Evolutionary conservation across 2,888 invertebrate genomes (phyloP), one percentile per base, ranked within the genome.

Genomic region (Cabera pusaria): DNA sequence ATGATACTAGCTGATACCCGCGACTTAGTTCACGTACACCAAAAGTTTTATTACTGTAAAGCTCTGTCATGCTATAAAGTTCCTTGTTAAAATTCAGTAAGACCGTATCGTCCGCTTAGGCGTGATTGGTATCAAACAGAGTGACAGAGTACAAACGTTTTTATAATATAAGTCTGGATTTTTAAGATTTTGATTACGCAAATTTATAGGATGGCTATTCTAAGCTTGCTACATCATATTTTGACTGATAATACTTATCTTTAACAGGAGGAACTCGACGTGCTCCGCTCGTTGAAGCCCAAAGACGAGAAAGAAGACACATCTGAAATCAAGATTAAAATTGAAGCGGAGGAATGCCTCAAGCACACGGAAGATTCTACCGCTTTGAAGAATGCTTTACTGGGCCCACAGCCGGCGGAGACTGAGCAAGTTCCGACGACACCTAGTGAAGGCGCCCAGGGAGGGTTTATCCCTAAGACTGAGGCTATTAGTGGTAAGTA

Each of bases 251-350:
- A 4, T 4, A 14, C 14, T 14, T 20, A 0, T 22, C 28, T 2
- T 21, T 10, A 12, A 36, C 73, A 93, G 90, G 95, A 95, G 51
- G 95, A 95, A 80, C 60, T 93, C 7, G 93, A 93, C 56, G 90
- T 93, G 2, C 91, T 95, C 29, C 92, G 93, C 40, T 91, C 93
- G 5, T 82, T 94, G 12, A 93, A 91, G 58, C 91, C 91, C 0
- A 94, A 93, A 72, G 92, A 92, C 27, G 92, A 93, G 41, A 90
- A 90, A 47, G 90, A 91, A 2, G 90, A 79, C 3, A 34, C 59
- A 0, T 11, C 56, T 2, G 49, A 31, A 6, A 36, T 48, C 1
- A 59, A 64, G 10, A 45, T 64, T 1, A 82, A 71, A 54, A 71
- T 81, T 8, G 85, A 79, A 57, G 68, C 57, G 1, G 87, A 85